Evolutionary conservation across 2,113 vertebrate genomes (phyloP).

Genomic region (Otis tarda): DNA sequence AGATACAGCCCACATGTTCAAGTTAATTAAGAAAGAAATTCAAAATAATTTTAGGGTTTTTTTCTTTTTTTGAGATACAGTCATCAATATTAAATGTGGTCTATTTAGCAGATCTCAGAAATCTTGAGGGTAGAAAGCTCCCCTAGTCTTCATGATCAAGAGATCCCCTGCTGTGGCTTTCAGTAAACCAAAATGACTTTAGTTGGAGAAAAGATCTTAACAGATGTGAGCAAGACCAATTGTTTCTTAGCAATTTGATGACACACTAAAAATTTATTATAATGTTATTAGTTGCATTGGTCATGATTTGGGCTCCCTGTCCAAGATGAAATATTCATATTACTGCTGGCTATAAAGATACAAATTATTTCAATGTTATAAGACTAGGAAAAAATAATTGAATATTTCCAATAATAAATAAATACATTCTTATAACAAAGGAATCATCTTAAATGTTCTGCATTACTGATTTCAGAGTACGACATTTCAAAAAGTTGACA

Average conservation of each 20-base stretch:
- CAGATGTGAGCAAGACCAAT: background rate
- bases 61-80: background rate
- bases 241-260: background rate
- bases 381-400: background rate
- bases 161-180: background rate
- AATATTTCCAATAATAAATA: background rate
- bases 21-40: background rate
- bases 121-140: background rate
- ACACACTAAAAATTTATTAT: background rate
- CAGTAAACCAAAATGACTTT: background rate
- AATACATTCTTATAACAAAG: background rate
- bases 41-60: background rate
- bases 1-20: fast-evolving
- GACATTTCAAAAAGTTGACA: background rate
- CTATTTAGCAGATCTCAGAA: background rate
- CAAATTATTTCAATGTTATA: background rate
- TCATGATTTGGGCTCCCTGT: background rate
- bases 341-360: background rate
- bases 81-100: background rate
- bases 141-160: background rate
- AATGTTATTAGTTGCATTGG: background rate
- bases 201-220: background rate
- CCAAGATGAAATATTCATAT: background rate
- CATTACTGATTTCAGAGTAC: background rate
- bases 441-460: background rate